phyloP scores from a whole-genome alignment of 2,113 vertebrate genomes.

The Dicrurus megarhynchus region DNA sequence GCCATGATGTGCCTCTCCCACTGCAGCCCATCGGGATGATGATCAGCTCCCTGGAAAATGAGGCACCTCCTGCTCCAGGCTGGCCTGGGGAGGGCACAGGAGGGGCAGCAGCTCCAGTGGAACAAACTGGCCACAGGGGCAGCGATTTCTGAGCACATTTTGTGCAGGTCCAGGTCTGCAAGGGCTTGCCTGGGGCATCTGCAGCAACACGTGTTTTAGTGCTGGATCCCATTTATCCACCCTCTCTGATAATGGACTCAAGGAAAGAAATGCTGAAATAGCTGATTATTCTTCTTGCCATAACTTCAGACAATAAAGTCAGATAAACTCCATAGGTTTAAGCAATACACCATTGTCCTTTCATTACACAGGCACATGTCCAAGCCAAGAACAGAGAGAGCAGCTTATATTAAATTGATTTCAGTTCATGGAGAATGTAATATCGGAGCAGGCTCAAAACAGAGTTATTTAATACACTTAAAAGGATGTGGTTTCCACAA shows the following conservation, averaged over 20 bases:
- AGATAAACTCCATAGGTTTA: neutral
- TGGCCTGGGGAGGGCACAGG: neutral
- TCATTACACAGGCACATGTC: neutral
- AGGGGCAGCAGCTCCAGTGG: neutral
- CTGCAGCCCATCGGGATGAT: accelerated
- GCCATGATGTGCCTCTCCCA: accelerated
- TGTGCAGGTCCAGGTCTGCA: neutral
- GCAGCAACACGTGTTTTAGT: neutral
- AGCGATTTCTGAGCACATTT: neutral
- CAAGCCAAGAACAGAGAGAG: neutral
- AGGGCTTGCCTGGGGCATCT: neutral
- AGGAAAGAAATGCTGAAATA: slow-evolving; percentile 8
- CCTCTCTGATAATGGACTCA: neutral
- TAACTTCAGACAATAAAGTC: neutral
- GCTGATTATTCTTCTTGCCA: neutral
- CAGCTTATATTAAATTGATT: neutral
- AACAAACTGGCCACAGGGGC: neutral
- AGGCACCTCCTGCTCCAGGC: neutral
- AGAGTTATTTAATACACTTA: neutral
- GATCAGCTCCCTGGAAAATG: neutral
- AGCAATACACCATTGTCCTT: neutral
- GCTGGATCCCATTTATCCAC: neutral
- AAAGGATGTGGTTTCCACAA: neutral
- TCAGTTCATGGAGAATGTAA: neutral
- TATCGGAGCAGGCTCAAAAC: neutral